Conservation (phyloP, 2,113 vertebrate species). For the Bombycilla garrulus region DNA sequence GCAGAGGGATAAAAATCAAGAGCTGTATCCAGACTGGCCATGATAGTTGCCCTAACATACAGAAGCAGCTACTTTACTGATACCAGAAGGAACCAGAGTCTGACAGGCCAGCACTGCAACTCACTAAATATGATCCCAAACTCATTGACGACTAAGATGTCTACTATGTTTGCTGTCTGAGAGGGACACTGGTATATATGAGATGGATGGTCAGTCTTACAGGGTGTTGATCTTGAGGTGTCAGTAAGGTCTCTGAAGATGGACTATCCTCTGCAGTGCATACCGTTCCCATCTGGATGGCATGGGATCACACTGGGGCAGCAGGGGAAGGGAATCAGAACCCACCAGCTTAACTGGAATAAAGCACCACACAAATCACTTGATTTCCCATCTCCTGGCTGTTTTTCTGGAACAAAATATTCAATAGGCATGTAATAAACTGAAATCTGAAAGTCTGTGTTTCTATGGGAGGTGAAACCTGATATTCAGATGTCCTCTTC, state of each 20-base stretch:
- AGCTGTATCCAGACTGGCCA: not conserved
- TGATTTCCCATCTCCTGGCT: not conserved
- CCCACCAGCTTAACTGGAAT: not conserved
- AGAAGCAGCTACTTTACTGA: not conserved
- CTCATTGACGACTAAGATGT: not conserved
- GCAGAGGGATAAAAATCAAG: not conserved
- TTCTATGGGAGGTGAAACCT: not conserved
- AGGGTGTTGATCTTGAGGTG: not conserved
- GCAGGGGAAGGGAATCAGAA: not conserved
- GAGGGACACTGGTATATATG: not conserved
- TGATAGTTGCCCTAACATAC: not conserved
- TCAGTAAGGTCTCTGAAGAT: not conserved
- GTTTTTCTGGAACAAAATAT: not conserved
- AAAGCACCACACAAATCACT: not conserved
- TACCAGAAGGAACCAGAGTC: not conserved
- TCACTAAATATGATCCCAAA: not conserved
- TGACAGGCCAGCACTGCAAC: not conserved
- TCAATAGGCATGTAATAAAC: not conserved
- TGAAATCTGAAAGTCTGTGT: not conserved
- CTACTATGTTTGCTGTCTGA: not conserved
- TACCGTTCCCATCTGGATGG: not conserved
- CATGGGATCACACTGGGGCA: not conserved
- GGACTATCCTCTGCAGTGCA: not conserved
- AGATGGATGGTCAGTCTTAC: not conserved
- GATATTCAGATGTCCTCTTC: not conserved